phyloP scores from a whole-genome alignment of 1,140 invertebrate genomes.

The Camponotus floridanus region DNA sequence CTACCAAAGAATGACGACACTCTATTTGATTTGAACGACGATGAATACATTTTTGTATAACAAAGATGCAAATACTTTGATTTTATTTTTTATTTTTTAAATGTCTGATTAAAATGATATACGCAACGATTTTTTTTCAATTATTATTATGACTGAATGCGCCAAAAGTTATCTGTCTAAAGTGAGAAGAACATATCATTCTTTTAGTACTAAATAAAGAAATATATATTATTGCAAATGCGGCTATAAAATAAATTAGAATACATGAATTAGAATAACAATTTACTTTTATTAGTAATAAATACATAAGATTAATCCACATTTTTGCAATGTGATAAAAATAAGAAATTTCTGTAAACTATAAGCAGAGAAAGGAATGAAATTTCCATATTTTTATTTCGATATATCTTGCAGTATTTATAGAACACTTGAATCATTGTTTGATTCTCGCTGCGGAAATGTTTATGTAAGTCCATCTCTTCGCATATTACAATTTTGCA shows the following conservation, averaged over 20 bases:
- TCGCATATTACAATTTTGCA: background rate
- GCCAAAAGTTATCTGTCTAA: too few species aligned
- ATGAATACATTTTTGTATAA: constrained; percentile 12
- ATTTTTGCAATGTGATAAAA: background rate
- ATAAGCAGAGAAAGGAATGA: background rate
- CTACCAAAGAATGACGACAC: background rate
- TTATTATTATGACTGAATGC: background rate
- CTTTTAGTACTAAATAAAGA: background rate
- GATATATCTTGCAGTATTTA: background rate
- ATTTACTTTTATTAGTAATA: constrained; percentile 4
- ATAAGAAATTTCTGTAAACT: background rate
- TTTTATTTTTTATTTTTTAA: background rate
- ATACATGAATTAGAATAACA: background rate
- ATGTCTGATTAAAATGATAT: background rate
- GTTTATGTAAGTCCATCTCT: background rate
- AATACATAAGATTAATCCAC: background rate
- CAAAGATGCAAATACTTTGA: background rate
- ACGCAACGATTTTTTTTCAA: background rate
- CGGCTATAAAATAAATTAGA: background rate
- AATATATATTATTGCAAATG: background rate
- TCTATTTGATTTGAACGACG: background rate
- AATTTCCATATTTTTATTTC: constrained; percentile 14
- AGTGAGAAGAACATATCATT: too few species aligned
- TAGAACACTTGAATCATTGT: background rate
- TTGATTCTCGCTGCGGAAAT: constrained; percentile 6